Base-by-base conservation (phyloP, 2,797 vertebrate genomes). In the Anguilla obscura region DNA sequence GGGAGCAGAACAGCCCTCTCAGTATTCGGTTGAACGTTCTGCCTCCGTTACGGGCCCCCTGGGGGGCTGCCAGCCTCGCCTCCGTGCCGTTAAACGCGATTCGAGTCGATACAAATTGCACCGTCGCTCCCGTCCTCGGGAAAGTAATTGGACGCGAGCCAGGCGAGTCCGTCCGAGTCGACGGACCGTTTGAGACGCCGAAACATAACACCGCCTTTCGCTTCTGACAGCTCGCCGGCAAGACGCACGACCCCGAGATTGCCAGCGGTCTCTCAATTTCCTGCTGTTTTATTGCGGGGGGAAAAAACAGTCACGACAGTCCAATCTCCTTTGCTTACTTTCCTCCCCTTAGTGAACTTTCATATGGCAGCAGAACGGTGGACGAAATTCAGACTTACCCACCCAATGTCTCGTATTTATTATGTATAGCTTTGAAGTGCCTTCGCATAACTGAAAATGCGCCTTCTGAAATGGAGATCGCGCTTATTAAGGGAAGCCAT, bases 91-190 rank as follows among this genome's bases (percentile, higher is more conserved):
- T 91, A 90, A 91, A 91, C 89, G 88, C 54, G 86, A 89, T 86
- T 85, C 1, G 5, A 87, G 92, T 95, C 91, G 54, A 91, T 92
- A 87, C 83, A 86, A 94, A 91, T 92, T 90, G 85, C 83, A 88
- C 91, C 93, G 88, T 87, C 84, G 50, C 80, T 88, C 86, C 84
- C 24, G 80, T 90, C 91, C 91, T 88, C 86, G 86, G 90, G 54
- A 45, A 60, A 69, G 0, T 88, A 91, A 88, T 88, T 84, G 85
- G 87, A 91, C 86, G 89, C 27, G n/a, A 84, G 83, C 87, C 89
- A 89, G 86, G 88, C 87, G 33, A 56, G 69, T 50, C 45, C 30
- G 82, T 7, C 10, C 18, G 36, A 50, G 40, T 82, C 79, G 50
- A 50, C 21, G 18, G 45, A n/a, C 87, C 90, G 52, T 92, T 93